Evolutionary conservation across 30 jellyfish, hydroid and myxozoan genomes (phyloP), one percentile per base, ranked within the genome.

Genomic region (Cassiopea xamachana): DNA sequence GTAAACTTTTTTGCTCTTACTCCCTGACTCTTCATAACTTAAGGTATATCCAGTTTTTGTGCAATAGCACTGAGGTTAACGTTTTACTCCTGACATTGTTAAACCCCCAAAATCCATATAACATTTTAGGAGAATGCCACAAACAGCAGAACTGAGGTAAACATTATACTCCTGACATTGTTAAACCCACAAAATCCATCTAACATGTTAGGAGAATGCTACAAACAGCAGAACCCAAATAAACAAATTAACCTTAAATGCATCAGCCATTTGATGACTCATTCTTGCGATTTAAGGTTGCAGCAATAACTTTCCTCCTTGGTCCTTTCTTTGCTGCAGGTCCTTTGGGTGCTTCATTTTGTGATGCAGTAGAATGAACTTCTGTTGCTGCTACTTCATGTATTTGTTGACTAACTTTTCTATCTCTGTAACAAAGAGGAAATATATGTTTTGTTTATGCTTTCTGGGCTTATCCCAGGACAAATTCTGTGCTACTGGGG

Each of bases 211-310:
- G 10, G 12, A 55, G 10, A 55, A 55, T 0, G 0, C 64, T 10
- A 55, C 64, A 55, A 55, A 55, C 64, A 55, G 7, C 64, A 55
- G 12, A 3, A 55, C 39, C 39, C 39, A 27, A 27, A 27, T 6
- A 10, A 55, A 55, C 64, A 55, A 55, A 55, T 55, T 3, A 3
- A 55, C 64, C 64, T 55, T 55, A 55, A 6, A 55, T 55, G 64
- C 12, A 55, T 62, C 70, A 86, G 49, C 93, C 87, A 74, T 74
- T 86, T 10, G 93, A 27, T 43, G 82, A 69, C 2, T 46, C 58
- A n/a, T 49, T 27, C 13, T 68, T 68, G 5, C 94, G 89, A 77
- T 77, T 87, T 67, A 87, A 64, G 5, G 88, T 87, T 67, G 86
- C 89, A 39, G 94, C 89, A 7, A 87, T 19, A 17, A 12, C 73